Base-by-base conservation (phyloP, 2,888 invertebrate species). In the Coenonympha glycerion region DNA sequence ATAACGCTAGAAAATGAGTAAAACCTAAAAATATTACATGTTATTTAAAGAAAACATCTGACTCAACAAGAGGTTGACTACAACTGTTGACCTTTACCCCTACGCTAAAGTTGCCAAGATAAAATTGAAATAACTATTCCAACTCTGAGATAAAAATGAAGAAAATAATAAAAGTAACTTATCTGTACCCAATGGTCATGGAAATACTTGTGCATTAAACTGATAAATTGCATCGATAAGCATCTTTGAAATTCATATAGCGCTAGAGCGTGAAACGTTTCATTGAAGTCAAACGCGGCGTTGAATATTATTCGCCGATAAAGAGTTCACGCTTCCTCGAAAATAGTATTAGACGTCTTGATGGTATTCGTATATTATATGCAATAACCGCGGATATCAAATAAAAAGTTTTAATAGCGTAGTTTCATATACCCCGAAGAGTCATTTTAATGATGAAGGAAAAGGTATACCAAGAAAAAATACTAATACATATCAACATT, bases 271-370 rank as follows among this genome's bases (percentile, higher is more conserved):
- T 37, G 13, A 47, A 21, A 30, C 16, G 15, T 47, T 37, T 28
- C 47, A 37, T 37, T 37, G 40, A 42, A 28, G 34, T 28, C 41
- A 41, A 48, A 48, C n/a, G 21, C 28, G 37, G 8, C 18, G n/a
- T 41, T 37, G n/a, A 42, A 41, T 46, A 16, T 6, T 50, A 28
- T 41, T 40, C 21, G 3, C 8, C 6, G 24, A 15, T 24, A 39
- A 39, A 24, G 21, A 15, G 21, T 15, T 8, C 9, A 16, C 39
- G 15, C 13, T 15, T 39, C 15, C 39, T 24, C 24, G 21, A 37
- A 36, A 22, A 22, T 16, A 3, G 9, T 33, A 4, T n/a, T n/a
- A n/a, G n/a, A 26, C n/a, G n/a, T n/a, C 24, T 3, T 26, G 9
- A 1, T 26, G 24, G 8, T 6, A 26, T 3, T n/a, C 24, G 6